Percentiles rank a stretch among this genome's conserved stretches.
Conservation (phyloP, 2,113 vertebrate genomes). For the Sus scrofa region T2T-Sscrofa CM000823.6:40182501-40183000, state of each 20-base stretch:
- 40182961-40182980: neutral
- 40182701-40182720: constrained; percentile 1
- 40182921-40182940: constrained; percentile 33
- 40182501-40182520: neutral
- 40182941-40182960: neutral
- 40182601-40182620: constrained; percentile 54
- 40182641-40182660: constrained; percentile 42
- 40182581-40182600: neutral
- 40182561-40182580: neutral
- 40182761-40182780: constrained; percentile 18
- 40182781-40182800: neutral
- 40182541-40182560: constrained; percentile 19
- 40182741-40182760: constrained; percentile 19
- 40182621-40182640: constrained; percentile 51
- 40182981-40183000: neutral
- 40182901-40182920: constrained; percentile 51
- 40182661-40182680: neutral
- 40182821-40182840: no score
- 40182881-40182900: neutral
- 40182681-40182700: constrained; percentile 47
- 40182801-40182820: neutral
- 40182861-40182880: constrained; percentile 33
- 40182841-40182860: constrained; percentile 24
- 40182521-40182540: constrained; percentile 18
- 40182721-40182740: constrained; percentile 8